phyloP scores from a whole-genome alignment of 2,888 invertebrate species.

The Cheilosia grossa region DNA sequence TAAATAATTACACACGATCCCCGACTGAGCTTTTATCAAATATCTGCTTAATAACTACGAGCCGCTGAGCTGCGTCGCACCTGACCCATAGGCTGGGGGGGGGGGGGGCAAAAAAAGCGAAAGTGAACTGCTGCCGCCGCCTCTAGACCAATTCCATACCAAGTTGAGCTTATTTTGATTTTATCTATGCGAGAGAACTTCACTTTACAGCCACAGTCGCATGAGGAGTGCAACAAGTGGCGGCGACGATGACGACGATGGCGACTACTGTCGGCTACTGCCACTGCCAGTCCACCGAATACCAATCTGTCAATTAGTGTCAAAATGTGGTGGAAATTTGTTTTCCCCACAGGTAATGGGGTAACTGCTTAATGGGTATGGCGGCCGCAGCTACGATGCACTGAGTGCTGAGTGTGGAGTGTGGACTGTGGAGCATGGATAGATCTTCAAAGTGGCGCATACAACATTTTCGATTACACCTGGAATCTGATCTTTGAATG shows the following conservation, averaged over 20 bases:
- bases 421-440: neutral
- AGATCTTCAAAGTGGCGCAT: conserved; percentile 68
- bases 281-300: conserved; percentile 58
- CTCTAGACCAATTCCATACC: conserved; percentile 61
- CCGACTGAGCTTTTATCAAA: conserved; percentile 65
- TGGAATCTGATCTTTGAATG: conserved; percentile 67
- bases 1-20: conserved; percentile 65
- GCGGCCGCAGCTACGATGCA: conserved; percentile 20
- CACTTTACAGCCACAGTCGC: conserved; percentile 6
- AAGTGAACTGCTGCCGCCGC: conserved; percentile 40
- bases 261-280: conserved; percentile 66
- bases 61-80: neutral
- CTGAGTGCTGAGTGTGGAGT: neutral
- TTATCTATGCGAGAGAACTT: conserved; percentile 42
- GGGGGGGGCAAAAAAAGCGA: conserved; percentile 48
- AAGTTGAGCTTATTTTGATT: conserved; percentile 63
- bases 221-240: neutral
- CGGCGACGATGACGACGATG: conserved; percentile 22
- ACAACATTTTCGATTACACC: conserved; percentile 70
- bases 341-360: conserved; percentile 69
- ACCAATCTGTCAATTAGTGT: conserved; percentile 75
- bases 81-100: neutral
- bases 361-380: conserved; percentile 52
- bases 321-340: conserved; percentile 72
- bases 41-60: conserved; percentile 53